These are phyloP conservation scores for Drosophila athabasca DNA, from an alignment of 1,140 invertebrate genomes.

Conservation along the genomic window DNA sequence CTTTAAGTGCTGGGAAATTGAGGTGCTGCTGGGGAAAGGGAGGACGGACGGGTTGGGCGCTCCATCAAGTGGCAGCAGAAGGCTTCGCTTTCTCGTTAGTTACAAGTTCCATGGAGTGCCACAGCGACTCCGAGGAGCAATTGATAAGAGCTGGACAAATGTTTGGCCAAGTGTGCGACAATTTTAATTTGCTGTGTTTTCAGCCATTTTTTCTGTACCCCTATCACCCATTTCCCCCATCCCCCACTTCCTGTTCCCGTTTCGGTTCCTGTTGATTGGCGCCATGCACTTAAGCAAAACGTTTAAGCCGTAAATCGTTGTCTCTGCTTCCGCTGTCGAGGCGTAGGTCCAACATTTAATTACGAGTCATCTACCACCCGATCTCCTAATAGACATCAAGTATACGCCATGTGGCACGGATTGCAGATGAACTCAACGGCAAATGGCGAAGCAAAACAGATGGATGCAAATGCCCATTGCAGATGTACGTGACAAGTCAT, in stretches of 20 bases:
- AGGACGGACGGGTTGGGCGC: slow-evolving; percentile 29
- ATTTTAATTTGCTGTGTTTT: slow-evolving; percentile 68
- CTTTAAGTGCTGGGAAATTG: slow-evolving; percentile 59
- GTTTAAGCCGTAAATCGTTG: slow-evolving; percentile 50
- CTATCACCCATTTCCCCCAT: no score
- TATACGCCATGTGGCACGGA: slow-evolving; percentile 42
- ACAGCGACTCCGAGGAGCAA: slow-evolving; percentile 42
- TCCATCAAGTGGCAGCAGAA: slow-evolving; percentile 62
- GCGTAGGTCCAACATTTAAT: slow-evolving; percentile 62
- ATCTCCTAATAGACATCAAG: slow-evolving; percentile 29
- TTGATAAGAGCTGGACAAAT: slow-evolving; percentile 74
- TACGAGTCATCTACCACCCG: slow-evolving; percentile 24
- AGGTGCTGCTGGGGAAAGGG: slow-evolving; percentile 30
- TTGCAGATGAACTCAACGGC: slow-evolving; percentile 22
- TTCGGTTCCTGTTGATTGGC: slow-evolving; percentile 37
- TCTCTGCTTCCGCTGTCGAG: slow-evolving; percentile 36
- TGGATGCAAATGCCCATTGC: slow-evolving; percentile 41
- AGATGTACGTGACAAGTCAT: slow-evolving; percentile 46
- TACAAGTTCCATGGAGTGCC: slow-evolving; percentile 40
- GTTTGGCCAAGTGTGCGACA: slow-evolving; percentile 72
- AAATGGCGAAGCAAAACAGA: slow-evolving; percentile 42
- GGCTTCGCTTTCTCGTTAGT: slow-evolving; percentile 57
- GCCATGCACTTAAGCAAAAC: slow-evolving; percentile 37
- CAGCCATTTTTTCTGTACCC: slow-evolving; percentile 14
- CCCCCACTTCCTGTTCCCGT: not conserved